phyloP scores from a whole-genome alignment of 2,113 vertebrate species.

The Rhipidura dahli region DNA sequence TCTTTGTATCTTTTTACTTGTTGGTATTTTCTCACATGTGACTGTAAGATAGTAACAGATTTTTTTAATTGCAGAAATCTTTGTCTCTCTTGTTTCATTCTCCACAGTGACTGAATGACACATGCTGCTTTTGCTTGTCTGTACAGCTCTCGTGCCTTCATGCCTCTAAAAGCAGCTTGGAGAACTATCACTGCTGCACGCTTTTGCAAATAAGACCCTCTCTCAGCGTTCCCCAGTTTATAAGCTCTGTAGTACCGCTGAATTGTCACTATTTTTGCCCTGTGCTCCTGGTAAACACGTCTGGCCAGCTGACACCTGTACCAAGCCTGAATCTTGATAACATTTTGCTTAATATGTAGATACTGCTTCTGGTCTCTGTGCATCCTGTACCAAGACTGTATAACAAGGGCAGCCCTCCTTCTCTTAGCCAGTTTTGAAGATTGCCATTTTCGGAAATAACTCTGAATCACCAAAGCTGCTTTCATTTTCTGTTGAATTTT shows the following conservation, averaged over 20 bases:
- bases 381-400: conserved; percentile 87
- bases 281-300: conserved; percentile 18
- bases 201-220: conserved; percentile 52
- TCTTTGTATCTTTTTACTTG: conserved; percentile 61
- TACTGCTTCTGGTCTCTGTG: conserved; percentile 50
- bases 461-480: conserved; percentile 77
- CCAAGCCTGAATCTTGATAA: conserved; percentile 70
- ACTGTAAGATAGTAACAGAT: conserved; percentile 53
- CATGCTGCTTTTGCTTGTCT: conserved; percentile 30
- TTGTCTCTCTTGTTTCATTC: conserved; percentile 50
- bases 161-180: conserved; percentile 66
- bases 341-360: neutral
- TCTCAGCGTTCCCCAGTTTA: neutral
- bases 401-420: conserved; percentile 70
- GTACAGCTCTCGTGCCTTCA: conserved; percentile 20
- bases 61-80: conserved; percentile 54
- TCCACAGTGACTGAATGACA: conserved; percentile 68
- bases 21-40: conserved; percentile 63
- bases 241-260: conserved; percentile 68
- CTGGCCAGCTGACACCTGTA: conserved; percentile 60
- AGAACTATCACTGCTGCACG: conserved; percentile 42
- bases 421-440: conserved; percentile 37
- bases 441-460: conserved; percentile 77
- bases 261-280: conserved; percentile 37
- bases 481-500: conserved; percentile 56